Base-by-base conservation (phyloP, 1,140 invertebrate genomes). In the Eubasilissa regina region DNA sequence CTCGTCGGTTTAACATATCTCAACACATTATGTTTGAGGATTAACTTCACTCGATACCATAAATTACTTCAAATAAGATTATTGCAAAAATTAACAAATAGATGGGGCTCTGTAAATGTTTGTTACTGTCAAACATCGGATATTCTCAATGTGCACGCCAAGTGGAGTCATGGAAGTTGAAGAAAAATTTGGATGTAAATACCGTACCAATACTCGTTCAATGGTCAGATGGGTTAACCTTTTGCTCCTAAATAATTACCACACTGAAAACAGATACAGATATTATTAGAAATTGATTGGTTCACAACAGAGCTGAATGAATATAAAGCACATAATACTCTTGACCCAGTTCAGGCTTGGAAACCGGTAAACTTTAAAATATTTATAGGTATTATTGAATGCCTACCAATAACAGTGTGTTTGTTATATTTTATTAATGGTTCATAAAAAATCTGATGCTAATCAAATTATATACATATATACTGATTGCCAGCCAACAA, bases 141-240 rank as follows among this genome's bases (percentile, higher is more conserved):
- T 15, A 58, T 58, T 58, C 21, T 58, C 15, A 19, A 12, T 58
- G 21, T 58, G 60, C 66, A 72, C 66, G 70, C 66, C 64, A n/a
- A 13, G 12, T 64, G 60, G 66, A 70, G 66, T 17, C 21, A n/a
- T 45, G 66, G 45, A 47, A 48, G n/a, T 70, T 70, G 66, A 70
- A 70, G 66, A 70, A 48, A 70, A 48, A 44, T 70, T 55, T 73
- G 47, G 47, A 73, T 73, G 68, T 73, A 21, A 47, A 21, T 68
- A 68, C 43, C 45, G 64, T 68, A 19, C 43, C 35, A 73, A 73
- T 73, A 55, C 48, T 55, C 64, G 44, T 21, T 68, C 64, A 68
- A 51, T 68, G 43, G 68, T 73, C 25, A 35, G 68, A 55, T 73
- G 68, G 15, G 7, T 35, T 53, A 55, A 73, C 51, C 68, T 51